Conservation (phyloP, 2,113 vertebrate species). For the Mastomys coucha region DNA sequence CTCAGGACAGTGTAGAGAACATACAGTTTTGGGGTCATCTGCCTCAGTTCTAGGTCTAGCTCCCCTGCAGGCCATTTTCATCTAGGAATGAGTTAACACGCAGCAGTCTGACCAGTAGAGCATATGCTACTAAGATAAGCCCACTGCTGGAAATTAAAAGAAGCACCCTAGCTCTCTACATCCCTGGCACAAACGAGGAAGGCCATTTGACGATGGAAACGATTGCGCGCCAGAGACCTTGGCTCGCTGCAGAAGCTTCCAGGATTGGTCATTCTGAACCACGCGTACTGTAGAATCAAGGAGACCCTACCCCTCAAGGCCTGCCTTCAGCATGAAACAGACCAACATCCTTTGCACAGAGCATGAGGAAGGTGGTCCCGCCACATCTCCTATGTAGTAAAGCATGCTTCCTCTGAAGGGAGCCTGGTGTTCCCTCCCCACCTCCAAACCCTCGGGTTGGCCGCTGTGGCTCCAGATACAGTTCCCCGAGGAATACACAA, state of each 20-base stretch:
- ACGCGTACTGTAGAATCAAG: background rate
- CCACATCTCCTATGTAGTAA: rapidly evolving
- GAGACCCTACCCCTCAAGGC: background rate
- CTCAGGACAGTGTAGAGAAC: rapidly evolving
- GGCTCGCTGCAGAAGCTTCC: background rate
- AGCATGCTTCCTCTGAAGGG: too few relatives aligned
- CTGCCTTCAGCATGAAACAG: background rate
- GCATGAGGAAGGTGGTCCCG: background rate
- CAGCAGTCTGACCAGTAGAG: background rate
- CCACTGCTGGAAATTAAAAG: background rate
- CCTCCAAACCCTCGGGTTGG: background rate
- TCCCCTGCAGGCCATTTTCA: background rate
- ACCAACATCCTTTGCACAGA: background rate
- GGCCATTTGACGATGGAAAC: background rate
- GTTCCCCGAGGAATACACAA: background rate
- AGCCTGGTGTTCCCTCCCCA: rapidly evolving
- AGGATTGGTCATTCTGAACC: background rate
- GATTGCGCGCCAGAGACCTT: background rate
- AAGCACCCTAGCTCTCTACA: background rate
- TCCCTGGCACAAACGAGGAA: background rate
- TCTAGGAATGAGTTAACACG: background rate
- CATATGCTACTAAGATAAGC: too few relatives aligned
- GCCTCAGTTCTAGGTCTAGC: background rate
- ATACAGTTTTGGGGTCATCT: background rate
- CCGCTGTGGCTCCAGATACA: rapidly evolving